Percentiles rank a stretch among this genome's conserved stretches.
Evolutionary conservation across 2,797 vertebrate genomes (phyloP).

Genomic region (Dromococcyx pavoninus): DNA sequence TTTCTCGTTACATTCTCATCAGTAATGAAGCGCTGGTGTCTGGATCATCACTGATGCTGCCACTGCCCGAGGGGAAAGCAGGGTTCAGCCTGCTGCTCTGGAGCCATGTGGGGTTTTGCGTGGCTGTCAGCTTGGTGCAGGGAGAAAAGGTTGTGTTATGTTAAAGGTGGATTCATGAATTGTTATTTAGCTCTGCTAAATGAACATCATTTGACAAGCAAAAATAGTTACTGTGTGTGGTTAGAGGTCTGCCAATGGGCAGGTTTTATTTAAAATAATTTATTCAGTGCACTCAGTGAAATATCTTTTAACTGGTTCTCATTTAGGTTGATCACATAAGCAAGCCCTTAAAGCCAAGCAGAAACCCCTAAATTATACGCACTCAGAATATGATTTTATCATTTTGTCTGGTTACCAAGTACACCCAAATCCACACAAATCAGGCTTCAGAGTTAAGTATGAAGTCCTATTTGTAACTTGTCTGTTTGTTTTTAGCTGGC

Average conservation of each 20-base stretch:
- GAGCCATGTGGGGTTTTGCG: neutral
- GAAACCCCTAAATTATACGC: neutral
- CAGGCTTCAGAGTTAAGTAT: neutral
- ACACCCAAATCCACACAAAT: neutral
- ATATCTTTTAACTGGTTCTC: neutral
- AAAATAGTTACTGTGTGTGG: neutral
- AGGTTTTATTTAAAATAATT: neutral
- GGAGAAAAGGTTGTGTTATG: neutral
- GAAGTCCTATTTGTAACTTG: neutral
- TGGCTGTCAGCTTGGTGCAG: neutral
- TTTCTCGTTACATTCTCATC: rapidly evolving
- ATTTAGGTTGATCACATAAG: neutral
- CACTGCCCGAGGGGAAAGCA: neutral
- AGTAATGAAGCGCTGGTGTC: neutral
- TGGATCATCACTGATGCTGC: neutral
- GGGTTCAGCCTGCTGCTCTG: neutral
- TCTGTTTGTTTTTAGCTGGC: neutral
- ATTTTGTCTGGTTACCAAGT: neutral
- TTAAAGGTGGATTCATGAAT: neutral
- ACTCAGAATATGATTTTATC: neutral
- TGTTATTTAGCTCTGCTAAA: too few species aligned
- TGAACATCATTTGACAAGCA: neutral
- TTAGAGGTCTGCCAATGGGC: neutral
- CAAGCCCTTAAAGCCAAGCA: neutral
- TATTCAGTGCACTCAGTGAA: neutral